These are phyloP conservation scores for Drosophila tripunctata DNA, from an alignment of 2,888 invertebrate genomes.

Conservation along the genomic window DNA sequence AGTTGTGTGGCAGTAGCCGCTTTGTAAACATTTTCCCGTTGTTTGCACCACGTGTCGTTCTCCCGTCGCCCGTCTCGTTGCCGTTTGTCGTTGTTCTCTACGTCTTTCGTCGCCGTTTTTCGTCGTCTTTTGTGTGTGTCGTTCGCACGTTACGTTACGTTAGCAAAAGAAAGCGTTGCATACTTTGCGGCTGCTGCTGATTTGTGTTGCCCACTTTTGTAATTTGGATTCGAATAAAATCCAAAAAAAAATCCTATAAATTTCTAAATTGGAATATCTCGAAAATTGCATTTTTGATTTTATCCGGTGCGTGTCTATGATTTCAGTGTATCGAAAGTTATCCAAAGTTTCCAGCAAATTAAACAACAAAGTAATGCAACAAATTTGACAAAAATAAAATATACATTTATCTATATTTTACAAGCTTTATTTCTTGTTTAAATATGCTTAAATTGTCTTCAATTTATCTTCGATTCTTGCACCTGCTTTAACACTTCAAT, in stretches of 20 bases:
- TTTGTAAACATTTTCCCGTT: slow-evolving; percentile 76
- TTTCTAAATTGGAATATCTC: slow-evolving; percentile 5
- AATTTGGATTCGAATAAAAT: slow-evolving; percentile 26
- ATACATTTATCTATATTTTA: neutral
- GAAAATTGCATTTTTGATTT: slow-evolving; percentile 43
- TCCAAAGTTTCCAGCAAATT: slow-evolving; percentile 17
- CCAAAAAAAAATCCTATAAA: slow-evolving; percentile 2
- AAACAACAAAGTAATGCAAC: slow-evolving; percentile 28
- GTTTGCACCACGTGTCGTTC: slow-evolving; percentile 69
- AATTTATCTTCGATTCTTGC: slow-evolving; percentile 13
- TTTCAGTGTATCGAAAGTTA: slow-evolving; percentile 51
- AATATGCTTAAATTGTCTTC: slow-evolving; percentile 17
- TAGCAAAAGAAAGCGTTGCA: slow-evolving; percentile 32
- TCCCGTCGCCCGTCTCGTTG: slow-evolving; percentile 50
- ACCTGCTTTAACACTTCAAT: slow-evolving; percentile 20
- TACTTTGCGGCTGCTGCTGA: slow-evolving; percentile 44
- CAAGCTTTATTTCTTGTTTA: neutral
- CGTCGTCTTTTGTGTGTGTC: slow-evolving; percentile 56
- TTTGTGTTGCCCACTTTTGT: slow-evolving; percentile 30
- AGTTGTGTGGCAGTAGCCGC: slow-evolving; percentile 78
- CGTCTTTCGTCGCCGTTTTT: slow-evolving; percentile 62
- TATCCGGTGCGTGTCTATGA: slow-evolving; percentile 67
- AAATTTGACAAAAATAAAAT: neutral
- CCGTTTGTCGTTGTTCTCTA: slow-evolving; percentile 46
- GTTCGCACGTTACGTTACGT: slow-evolving; percentile 52